Evolutionary conservation across 2,797 vertebrate genomes (phyloP), one percentile per base, ranked within the genome.

Genomic region (Tamandua tetradactyla): DNA sequence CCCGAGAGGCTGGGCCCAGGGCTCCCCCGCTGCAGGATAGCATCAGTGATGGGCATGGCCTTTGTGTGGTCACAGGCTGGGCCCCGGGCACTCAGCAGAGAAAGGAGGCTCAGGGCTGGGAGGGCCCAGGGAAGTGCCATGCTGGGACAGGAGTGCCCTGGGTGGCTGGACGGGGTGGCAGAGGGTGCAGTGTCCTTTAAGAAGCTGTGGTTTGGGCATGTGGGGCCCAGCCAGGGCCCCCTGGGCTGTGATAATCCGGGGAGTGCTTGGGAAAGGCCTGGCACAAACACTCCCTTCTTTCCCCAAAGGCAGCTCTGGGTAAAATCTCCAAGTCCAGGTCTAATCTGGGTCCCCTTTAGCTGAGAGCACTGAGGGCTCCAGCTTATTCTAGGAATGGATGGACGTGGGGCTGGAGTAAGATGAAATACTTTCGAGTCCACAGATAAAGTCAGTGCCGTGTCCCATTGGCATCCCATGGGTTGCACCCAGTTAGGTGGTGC

Each of bases 51-150:
- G 15, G 61, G 32, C 10, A 5, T 5, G 8, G 57, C 1, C 13
- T 8, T 74, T 32, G 49, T 32, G 12, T 7, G 37, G 9, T 30
- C 40, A 35, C 85, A 87, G 0, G 6, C 40, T 0, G 40, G 86
- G 61, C 37, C 90, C 72, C 95, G 90, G 30, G 96, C 91, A 0
- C 61, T 22, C 61, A 97, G 68, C 25, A 96, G 44, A 10, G 96
- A 96, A 18, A 96, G 83, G 55, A 97, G 80, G 72, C 95, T 96
- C 75, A 97, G 74, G 76, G 86, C 4, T 0, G 87, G 3, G 0
- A 97, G 92, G 18, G 40, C 37, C 93, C 89, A 47, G 25, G 27
- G 17, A 42, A 96, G 71, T 0, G 18, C 82, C 97, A 97, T 97
- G 47, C 3, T 1, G 25, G 35, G 7, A 32, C 8, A 18, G 7